These are phyloP conservation scores for Mormyrus proboscirostris DNA, from an alignment of 2,797 vertebrate genomes.

Conservation along the genomic window DNA sequence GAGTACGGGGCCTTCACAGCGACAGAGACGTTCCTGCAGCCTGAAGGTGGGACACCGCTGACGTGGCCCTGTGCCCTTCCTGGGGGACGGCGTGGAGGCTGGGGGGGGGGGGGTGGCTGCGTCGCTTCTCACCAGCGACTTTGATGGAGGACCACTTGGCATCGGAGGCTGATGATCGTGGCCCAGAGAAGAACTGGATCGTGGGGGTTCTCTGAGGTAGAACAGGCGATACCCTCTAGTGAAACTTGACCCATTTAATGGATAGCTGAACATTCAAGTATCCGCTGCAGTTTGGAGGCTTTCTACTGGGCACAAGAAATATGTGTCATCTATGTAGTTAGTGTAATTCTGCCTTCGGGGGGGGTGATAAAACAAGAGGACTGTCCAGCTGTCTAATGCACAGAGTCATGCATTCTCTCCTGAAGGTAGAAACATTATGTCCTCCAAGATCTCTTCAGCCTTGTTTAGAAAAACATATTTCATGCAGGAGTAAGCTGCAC, in stretches of 20 bases:
- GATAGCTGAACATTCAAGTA: not conserved
- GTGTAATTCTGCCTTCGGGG: not conserved
- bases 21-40: not conserved
- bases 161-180: not conserved
- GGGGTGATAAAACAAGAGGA: not conserved
- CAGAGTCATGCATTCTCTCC: not conserved
- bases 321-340: not conserved
- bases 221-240: not conserved
- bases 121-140: not conserved
- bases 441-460: not conserved
- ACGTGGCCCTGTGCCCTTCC: not conserved
- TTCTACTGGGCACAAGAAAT: not conserved
- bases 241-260: not conserved
- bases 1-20: slow-evolving; percentile 22
- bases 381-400: not conserved
- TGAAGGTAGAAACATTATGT: not conserved
- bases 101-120: slow-evolving; percentile 13
- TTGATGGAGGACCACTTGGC: slow-evolving; percentile 13
- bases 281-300: not conserved
- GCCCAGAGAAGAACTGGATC: not conserved
- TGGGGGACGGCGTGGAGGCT: slow-evolving; percentile 15
- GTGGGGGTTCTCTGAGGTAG: slow-evolving; percentile 1
- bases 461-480: not conserved
- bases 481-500: not conserved
- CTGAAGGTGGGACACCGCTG: not conserved